These are phyloP conservation scores for Brachionus sp. DNA, from an alignment of 1,140 invertebrate genomes.

Conservation along the genomic window DNA sequence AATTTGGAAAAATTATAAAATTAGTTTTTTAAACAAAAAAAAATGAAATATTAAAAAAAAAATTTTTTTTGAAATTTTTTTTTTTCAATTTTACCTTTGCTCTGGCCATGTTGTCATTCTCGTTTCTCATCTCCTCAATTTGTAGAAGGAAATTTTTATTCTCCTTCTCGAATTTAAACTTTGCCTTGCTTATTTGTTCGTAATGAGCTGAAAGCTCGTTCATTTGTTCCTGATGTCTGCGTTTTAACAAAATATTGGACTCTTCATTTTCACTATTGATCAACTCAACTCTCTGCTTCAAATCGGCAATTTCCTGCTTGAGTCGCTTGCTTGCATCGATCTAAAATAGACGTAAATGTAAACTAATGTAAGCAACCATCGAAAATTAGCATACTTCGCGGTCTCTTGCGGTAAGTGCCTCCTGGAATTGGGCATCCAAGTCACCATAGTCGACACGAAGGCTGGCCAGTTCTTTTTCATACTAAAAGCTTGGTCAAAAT, in stretches of 20 bases:
- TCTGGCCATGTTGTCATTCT: conserved; percentile 15
- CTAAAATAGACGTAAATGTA: neutral
- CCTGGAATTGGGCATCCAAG: conserved; percentile 31
- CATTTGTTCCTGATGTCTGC: conserved; percentile 33
- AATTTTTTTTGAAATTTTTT: neutral
- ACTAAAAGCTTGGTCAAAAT: neutral
- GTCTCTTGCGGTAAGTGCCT: neutral
- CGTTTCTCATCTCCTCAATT: conserved; percentile 40
- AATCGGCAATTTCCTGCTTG: conserved; percentile 38
- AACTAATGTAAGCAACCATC: neutral
- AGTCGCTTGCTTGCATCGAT: conserved; percentile 21
- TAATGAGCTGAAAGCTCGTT: conserved; percentile 36
- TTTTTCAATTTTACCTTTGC: neutral
- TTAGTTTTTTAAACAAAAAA: neutral
- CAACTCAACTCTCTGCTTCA: conserved; percentile 16
- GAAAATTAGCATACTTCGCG: neutral
- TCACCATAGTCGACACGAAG: conserved; percentile 24
- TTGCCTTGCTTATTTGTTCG: conserved; percentile 4
- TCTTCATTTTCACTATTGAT: conserved; percentile 32
- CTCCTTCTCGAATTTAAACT: conserved; percentile 43
- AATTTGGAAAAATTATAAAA: conserved; percentile 2
- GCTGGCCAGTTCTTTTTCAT: conserved; percentile 34
- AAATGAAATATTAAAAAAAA: neutral
- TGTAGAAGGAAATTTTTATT: conserved; percentile 33
- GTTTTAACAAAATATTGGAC: neutral